Evolutionary conservation across 2,113 vertebrate species (phyloP).

Genomic region (Cyprinus carpio): DNA sequence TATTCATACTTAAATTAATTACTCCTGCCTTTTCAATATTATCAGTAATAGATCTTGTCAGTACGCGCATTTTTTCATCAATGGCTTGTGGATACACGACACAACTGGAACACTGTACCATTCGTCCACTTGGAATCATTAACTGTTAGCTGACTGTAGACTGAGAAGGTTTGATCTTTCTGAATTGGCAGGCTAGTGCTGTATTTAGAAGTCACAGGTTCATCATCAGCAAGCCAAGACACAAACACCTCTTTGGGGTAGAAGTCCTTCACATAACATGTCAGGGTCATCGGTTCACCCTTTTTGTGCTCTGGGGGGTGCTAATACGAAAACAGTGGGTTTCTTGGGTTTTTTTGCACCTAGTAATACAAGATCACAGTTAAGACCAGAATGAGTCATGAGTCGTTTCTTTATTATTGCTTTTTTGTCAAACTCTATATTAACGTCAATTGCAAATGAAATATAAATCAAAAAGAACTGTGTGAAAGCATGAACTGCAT

Average conservation of each 20-base stretch:
- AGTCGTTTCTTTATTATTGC: background rate
- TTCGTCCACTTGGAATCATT: slow-evolving; percentile 47
- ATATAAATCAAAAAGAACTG: background rate
- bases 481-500: background rate
- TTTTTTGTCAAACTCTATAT: background rate
- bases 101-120: slow-evolving; percentile 64
- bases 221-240: slow-evolving; percentile 72
- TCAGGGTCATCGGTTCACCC: slow-evolving; percentile 65
- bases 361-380: slow-evolving; percentile 67
- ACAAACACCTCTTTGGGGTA: slow-evolving; percentile 68
- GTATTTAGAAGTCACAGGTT: slow-evolving; percentile 1
- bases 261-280: slow-evolving; percentile 78
- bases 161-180: slow-evolving; percentile 55
- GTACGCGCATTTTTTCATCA: slow-evolving; percentile 28
- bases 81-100: slow-evolving; percentile 70
- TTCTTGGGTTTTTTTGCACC: fast-evolving
- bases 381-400: slow-evolving; percentile 35
- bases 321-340: slow-evolving; percentile 71
- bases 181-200: slow-evolving; percentile 52
- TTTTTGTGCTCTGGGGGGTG: slow-evolving; percentile 64
- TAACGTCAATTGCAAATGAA: background rate
- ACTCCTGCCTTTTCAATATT: slow-evolving; percentile 49
- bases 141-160: slow-evolving; percentile 69
- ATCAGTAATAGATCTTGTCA: slow-evolving; percentile 66
- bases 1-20: slow-evolving; percentile 68